Conservation (phyloP, 2,888 invertebrate species). For the Drosophila nigricruria region DNA sequence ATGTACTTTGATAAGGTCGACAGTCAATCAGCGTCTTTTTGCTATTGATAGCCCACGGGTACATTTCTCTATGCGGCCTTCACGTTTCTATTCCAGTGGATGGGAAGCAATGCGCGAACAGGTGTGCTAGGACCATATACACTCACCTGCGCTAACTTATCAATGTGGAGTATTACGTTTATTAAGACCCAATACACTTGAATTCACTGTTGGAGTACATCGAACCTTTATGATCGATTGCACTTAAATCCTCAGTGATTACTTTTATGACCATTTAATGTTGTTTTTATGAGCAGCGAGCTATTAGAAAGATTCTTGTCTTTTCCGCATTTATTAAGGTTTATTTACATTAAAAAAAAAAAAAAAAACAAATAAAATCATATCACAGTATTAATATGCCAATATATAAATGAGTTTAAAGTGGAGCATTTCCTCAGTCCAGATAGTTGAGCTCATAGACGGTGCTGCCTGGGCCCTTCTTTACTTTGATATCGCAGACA, state of each 20-base stretch:
- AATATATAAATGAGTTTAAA: constrained; percentile 7
- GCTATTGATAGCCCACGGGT: constrained; percentile 47
- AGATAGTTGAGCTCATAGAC: constrained; percentile 61
- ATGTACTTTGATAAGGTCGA: constrained; percentile 40
- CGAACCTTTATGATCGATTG: constrained; percentile 37
- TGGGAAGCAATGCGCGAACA: constrained; percentile 39
- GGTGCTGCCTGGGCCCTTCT: constrained; percentile 53
- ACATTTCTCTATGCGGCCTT: constrained; percentile 58
- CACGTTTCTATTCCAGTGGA: constrained; percentile 6
- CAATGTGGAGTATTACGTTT: constrained; percentile 41
- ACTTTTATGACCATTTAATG: constrained; percentile 25
- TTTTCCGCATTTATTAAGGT: neutral
- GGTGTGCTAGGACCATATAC: constrained; percentile 51
- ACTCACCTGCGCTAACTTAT: constrained; percentile 24
- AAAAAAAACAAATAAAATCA: neutral
- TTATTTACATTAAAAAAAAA: constrained; percentile 1
- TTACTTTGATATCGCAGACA: constrained; percentile 82
- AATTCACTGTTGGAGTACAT: constrained; percentile 22
- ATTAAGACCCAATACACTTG: constrained; percentile 35
- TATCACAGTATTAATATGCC: constrained; percentile 62
- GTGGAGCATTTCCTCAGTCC: constrained; percentile 12
- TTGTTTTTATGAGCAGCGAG: neutral
- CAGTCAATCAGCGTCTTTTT: constrained; percentile 7
- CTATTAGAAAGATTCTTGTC: neutral
- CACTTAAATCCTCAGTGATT: constrained; percentile 47